Base-by-base conservation (phyloP, 2,888 invertebrate genomes). In the Drosophila formosana region DNA sequence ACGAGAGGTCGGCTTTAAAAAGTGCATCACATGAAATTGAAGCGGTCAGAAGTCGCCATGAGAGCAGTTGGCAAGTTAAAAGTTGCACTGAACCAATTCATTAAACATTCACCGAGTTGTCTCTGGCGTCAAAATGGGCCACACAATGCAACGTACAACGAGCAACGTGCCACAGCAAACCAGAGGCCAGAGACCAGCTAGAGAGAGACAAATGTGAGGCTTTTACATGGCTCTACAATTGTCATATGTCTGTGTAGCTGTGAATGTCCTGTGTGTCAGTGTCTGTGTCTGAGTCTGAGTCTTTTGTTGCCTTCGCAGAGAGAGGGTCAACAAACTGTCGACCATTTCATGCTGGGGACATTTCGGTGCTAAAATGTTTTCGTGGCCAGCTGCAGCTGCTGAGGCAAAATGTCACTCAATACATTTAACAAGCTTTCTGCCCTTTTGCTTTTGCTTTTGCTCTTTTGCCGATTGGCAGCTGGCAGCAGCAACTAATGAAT, bases 31-130 rank as follows among this genome's bases (percentile, higher is more conserved):
- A 77, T 70, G 55, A 25, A 65, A 52, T 61, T 46, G 46, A 65
- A 63, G 56, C 43, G 78, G 60, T 66, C 66, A 80, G 62, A 32
- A 66, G 64, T 60, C 39, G 68, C 60, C 46, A 45, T 45, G 55
- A 49, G 64, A 67, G 52, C 60, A 47, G 63, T 57, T 69, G 70
- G 64, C 56, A 64, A 61, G 64, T 69, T 66, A 72, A 78, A 75
- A 82, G 82, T 80, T 73, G 68, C 72, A 74, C 66, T 51, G 66
- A 81, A 83, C 79, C 79, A 83, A 83, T 79, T 83, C 83, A 86
- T 83, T 81, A 83, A 83, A 83, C 65, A 83, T 83, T 77, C 82
- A 84, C 77, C 65, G 66, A 79, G 66, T 69, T 66, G 72, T 77
- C 81, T 77, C 83, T 79, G 67, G 70, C 74, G 76, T 65, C 71